Conservation (phyloP, 2,113 vertebrate genomes). For the Notarius quadriscutis region DNA sequence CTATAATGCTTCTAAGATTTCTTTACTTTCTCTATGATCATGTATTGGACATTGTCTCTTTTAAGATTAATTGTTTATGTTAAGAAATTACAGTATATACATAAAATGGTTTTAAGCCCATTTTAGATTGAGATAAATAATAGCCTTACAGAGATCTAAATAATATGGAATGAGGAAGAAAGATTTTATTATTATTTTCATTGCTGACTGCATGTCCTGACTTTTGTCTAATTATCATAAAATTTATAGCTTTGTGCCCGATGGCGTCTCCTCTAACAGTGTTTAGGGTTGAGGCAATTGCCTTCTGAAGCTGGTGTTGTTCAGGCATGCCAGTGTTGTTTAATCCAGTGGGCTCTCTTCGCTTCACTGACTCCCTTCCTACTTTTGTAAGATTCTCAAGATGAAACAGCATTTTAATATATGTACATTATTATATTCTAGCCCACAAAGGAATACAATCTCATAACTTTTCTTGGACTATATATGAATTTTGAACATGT, state of each 20-base stretch:
- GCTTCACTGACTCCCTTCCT: not conserved
- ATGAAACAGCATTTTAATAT: not conserved
- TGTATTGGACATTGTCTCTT: not conserved
- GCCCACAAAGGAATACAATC: too few species aligned
- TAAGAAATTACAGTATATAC: not conserved
- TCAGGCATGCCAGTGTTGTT: constrained; percentile 43
- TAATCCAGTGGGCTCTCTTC: constrained; percentile 6
- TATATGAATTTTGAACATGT: not conserved
- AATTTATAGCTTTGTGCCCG: constrained; percentile 60
- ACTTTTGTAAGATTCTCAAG: not conserved
- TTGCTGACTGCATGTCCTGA: constrained; percentile 51
- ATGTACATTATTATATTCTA: not conserved
- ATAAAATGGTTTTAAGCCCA: not conserved
- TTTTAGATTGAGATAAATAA: constrained; percentile 16
- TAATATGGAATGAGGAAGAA: constrained; percentile 1
- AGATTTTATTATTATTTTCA: constrained; percentile 32
- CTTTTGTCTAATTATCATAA: constrained; percentile 54
- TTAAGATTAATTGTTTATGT: not conserved
- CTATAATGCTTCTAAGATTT: not conserved
- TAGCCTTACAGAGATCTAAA: not conserved
- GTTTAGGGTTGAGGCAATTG: constrained; percentile 64
- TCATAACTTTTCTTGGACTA: not conserved
- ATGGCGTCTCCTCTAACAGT: constrained; percentile 49
- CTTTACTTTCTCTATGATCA: not conserved
- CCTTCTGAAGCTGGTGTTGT: constrained; percentile 46